These are phyloP conservation scores for Anas acuta DNA, from an alignment of 2,797 vertebrate species.

Conservation along the genomic window DNA sequence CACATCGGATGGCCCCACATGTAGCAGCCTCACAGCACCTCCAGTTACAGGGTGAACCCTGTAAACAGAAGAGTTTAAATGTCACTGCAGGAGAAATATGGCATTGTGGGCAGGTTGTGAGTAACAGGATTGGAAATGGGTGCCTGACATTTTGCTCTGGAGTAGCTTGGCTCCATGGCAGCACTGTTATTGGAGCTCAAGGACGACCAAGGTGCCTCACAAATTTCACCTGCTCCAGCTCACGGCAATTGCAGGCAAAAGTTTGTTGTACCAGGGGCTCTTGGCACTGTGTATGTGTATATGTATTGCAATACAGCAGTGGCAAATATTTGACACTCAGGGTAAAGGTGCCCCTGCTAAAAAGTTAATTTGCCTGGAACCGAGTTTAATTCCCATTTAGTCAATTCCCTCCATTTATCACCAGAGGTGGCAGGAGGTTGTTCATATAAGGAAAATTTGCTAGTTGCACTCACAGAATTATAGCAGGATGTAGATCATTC, in stretches of 20 bases:
- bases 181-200: not conserved
- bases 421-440: not conserved
- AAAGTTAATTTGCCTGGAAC: not conserved
- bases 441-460: not conserved
- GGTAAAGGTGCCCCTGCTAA: not conserved
- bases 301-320: not conserved
- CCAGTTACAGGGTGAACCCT: not conserved
- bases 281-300: not conserved
- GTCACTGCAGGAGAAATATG: not conserved
- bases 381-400: not conserved
- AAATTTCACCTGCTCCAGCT: not conserved
- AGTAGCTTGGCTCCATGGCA: not conserved
- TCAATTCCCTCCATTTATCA: not conserved
- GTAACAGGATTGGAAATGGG: not conserved
- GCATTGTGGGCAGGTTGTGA: not conserved
- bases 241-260: not conserved
- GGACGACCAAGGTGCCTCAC: not conserved
- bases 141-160: not conserved
- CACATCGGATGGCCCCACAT: not conserved
- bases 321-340: not conserved
- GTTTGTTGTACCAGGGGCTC: not conserved
- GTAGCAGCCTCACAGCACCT: not conserved
- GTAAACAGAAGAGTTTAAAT: not conserved
- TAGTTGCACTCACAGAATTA: not conserved
- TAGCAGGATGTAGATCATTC: not conserved